phyloP scores from a whole-genome alignment of 2,797 vertebrate genomes.

The Psittacula echo region DNA sequence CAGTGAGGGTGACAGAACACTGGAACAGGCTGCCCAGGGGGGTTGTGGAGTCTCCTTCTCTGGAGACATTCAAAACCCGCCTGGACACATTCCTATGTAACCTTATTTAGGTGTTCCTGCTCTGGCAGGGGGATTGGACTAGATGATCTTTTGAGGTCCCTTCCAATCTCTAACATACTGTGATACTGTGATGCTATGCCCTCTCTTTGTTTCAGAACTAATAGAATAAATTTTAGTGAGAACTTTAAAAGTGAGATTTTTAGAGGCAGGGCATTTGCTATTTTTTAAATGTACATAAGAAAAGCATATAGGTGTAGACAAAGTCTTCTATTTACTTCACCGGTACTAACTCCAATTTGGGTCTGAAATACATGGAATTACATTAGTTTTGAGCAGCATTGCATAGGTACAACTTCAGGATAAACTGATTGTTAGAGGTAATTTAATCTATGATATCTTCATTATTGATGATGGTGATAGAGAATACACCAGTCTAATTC shows the following conservation, averaged over 20 bases:
- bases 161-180: no score
- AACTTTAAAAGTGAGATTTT: not conserved
- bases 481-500: not conserved
- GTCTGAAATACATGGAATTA: not conserved
- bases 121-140: no score
- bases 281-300: not conserved
- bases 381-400: not conserved
- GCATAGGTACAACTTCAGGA: not conserved
- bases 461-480: not conserved
- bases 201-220: not conserved
- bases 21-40: no score
- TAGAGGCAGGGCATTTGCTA: not conserved
- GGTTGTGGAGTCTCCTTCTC: no score
- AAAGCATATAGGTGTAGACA: not conserved
- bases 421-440: not conserved
- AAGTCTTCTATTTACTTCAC: not conserved
- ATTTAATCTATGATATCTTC: not conserved
- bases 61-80: no score
- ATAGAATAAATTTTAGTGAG: not conserved
- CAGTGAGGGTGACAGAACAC: no score
- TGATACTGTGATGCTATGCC: no score
- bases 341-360: not conserved
- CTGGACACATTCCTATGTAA: no score
- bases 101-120: no score
- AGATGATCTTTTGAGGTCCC: no score